Evolutionary conservation across 2,113 vertebrate species (phyloP), one percentile per base, ranked within the genome.

Genomic region (Notiomystis cincta): DNA sequence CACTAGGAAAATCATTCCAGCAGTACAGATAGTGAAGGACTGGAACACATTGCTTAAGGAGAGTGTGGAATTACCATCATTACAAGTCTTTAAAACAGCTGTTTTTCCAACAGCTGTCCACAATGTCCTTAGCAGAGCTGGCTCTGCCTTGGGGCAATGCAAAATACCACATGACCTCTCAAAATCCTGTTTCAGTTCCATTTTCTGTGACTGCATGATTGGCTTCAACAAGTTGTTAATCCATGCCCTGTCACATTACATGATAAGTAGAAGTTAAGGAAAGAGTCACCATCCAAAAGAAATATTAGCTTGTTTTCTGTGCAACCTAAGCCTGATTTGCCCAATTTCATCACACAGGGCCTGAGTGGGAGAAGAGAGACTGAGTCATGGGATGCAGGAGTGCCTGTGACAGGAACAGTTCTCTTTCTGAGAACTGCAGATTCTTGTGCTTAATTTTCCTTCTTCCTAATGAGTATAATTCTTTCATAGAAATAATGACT

Each of bases 141-240:
- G 15, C 54, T 94, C 62, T 80, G 69, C 58, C 86, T 89, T 62
- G 28, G 28, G 57, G 79, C 31, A 83, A 48, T 50, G 33, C 50
- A 82, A 35, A 24, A 20, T 19, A 88, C 47, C 25, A 24, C 61
- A 53, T 42, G 58, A 93, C 62, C 62, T 67, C 78, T 77, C 50
- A 93, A 94, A 94, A 80, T 66, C 18, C 42, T 87, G 45, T 76
- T 73, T 42, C 35, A 58, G 33, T 57, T 93, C 76, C 35, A 66
- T 83, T 95, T 94, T 83, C 50, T 93, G 20, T 77, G 71, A 58
- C 50, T 90, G n/a, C 47, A 38, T 54, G 51, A 44, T 50, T 96
- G 45, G 51, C 71, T 88, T 96, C 51, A 93, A 80, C 40, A 91
- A 77, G 54, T 15, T 85, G 62, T 62, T 96, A 91, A 94, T 93